These are phyloP conservation scores for Cliona cf. orientalis DNA, from an alignment of 37 sponge, comb jelly and placozoan species.

Conservation along the genomic window DNA sequence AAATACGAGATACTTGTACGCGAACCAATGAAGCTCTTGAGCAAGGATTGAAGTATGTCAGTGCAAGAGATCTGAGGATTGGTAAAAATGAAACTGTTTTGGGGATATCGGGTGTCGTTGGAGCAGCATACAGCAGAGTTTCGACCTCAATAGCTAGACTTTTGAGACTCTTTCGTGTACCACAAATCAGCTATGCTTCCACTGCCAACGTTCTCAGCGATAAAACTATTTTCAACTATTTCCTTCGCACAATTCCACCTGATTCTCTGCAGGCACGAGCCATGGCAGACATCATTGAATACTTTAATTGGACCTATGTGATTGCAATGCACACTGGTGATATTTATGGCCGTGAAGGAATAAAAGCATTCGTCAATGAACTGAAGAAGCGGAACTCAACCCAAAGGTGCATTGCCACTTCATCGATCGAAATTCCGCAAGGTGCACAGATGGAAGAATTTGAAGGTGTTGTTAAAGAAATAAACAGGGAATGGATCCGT, in stretches of 20 bases:
- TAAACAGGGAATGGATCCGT: conserved; percentile 16
- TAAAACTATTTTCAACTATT: conserved; percentile 64
- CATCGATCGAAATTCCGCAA: background rate
- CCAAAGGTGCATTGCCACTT: conserved; percentile 12
- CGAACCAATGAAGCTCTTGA: conserved; percentile 36
- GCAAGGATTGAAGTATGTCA: conserved; percentile 47
- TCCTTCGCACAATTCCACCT: conserved; percentile 86
- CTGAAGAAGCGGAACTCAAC: conserved; percentile 4
- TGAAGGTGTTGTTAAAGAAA: background rate
- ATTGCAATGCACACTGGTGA: conserved; percentile 28
- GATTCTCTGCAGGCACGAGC: conserved; percentile 76
- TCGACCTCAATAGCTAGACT: conserved; percentile 67
- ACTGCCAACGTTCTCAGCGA: conserved; percentile 70
- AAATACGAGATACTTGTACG: conserved; percentile 77
- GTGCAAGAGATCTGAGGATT: background rate
- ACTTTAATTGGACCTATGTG: conserved; percentile 76
- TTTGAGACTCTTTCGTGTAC: conserved; percentile 69
- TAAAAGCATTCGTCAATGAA: conserved; percentile 27
- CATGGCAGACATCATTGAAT: conserved; percentile 51
- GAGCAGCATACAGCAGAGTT: conserved; percentile 65
- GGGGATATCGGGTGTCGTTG: conserved; percentile 64
- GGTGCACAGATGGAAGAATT: background rate
- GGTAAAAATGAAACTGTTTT: background rate
- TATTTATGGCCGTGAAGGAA: conserved; percentile 61
- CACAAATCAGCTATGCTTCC: conserved; percentile 80